phyloP scores from a whole-genome alignment of 2,113 vertebrate genomes.

The Platycercus adscitus region DNA sequence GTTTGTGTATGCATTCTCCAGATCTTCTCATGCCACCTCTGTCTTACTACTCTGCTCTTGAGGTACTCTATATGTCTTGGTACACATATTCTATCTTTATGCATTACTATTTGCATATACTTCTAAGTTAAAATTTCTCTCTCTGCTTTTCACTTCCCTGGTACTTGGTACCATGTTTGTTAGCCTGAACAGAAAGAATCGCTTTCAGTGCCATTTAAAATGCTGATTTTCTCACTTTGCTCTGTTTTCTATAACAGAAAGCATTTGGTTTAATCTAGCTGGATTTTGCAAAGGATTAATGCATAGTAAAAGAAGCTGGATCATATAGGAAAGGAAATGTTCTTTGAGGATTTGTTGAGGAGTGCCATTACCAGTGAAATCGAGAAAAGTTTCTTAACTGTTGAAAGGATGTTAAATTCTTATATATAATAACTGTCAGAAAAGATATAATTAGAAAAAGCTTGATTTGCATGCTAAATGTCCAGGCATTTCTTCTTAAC shows the following conservation, averaged over 20 bases:
- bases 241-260: background rate
- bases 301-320: background rate
- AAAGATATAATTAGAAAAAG: background rate
- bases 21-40: background rate
- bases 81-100: background rate
- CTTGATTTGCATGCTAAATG: background rate
- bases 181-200: background rate
- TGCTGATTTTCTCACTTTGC: background rate
- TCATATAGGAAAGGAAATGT: background rate
- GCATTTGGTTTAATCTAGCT: background rate
- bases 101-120: background rate
- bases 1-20: background rate
- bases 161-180: background rate
- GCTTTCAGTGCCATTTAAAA: background rate
- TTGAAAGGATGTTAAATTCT: background rate
- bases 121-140: background rate
- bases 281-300: background rate
- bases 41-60: background rate
- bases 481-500: background rate
- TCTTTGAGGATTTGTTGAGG: background rate
- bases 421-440: background rate
- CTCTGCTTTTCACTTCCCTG: background rate
- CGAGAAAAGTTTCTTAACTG: background rate
- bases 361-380: background rate
- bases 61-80: background rate